These are phyloP conservation scores for Hylomyscus alleni DNA, from an alignment of 2,797 vertebrate genomes.

Conservation along the genomic window DNA sequence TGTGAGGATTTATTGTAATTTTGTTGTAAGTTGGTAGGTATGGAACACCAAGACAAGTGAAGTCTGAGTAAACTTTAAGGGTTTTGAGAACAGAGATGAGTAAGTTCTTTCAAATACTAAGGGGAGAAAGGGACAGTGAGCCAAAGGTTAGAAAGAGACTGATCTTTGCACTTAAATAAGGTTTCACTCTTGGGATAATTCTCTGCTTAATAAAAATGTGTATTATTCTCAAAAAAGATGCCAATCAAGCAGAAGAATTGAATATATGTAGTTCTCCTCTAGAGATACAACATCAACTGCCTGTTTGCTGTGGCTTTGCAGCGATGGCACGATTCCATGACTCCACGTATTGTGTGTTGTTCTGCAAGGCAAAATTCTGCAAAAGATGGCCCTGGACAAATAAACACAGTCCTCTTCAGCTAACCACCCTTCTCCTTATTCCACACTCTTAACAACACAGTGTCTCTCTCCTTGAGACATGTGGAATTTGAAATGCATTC, in stretches of 20 bases:
- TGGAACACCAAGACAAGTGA: neutral
- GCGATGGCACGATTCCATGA: slow-evolving; percentile 1
- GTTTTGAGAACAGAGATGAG: neutral
- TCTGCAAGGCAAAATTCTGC: slow-evolving; percentile 51
- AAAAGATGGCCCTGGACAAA: slow-evolving; percentile 35
- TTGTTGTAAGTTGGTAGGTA: slow-evolving; percentile 14
- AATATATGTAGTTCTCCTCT: neutral
- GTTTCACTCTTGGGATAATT: slow-evolving; percentile 51
- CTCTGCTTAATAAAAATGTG: slow-evolving; percentile 35
- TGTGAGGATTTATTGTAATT: slow-evolving; percentile 3
- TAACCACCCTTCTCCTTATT: neutral
- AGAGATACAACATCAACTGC: neutral
- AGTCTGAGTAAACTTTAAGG: neutral
- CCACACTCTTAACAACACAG: neutral
- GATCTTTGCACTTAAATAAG: neutral
- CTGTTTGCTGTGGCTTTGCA: slow-evolving; percentile 46
- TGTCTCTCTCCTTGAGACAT: slow-evolving; percentile 55
- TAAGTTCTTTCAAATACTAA: slow-evolving; percentile 33
- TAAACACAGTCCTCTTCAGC: slow-evolving; percentile 32
- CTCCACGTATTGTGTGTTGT: slow-evolving; percentile 35
- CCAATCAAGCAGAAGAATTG: slow-evolving; percentile 48
- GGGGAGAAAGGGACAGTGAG: neutral
- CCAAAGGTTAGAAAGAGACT: neutral
- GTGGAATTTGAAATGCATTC: slow-evolving; percentile 21
- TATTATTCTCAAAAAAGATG: slow-evolving; percentile 24